Percentiles rank a stretch among this genome's conserved stretches.
Evolutionary conservation across 2,113 vertebrate genomes (phyloP).

Genomic region (Ciconia boyciana): DNA sequence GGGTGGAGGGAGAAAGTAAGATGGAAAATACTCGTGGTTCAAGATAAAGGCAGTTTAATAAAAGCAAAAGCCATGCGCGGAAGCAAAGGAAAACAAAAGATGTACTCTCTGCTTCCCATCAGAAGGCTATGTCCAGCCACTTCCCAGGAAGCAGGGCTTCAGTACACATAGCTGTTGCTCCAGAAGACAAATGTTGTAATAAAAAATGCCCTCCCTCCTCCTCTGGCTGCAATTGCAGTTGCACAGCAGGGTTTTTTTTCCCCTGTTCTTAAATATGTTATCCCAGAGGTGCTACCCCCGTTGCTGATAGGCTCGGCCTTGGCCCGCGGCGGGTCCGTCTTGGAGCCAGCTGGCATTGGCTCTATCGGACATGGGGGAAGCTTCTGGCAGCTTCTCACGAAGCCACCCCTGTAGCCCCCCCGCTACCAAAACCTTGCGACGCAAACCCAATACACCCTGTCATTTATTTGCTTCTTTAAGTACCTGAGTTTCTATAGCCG

Average conservation of each 20-base stretch:
- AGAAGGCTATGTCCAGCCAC: neutral
- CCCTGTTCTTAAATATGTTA: neutral
- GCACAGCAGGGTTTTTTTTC: too few species aligned
- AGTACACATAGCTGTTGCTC: neutral
- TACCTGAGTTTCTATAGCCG: neutral
- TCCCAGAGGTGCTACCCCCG: neutral
- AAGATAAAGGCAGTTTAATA: neutral
- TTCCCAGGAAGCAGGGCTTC: neutral
- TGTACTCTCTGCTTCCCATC: neutral
- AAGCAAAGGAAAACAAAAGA: too few species aligned
- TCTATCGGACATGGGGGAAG: neutral
- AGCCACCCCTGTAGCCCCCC: neutral
- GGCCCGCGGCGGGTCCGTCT: neutral
- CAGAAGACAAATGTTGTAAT: neutral
- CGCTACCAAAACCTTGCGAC: neutral
- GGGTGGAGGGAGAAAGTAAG: neutral
- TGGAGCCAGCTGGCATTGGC: neutral
- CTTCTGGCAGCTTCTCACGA: neutral
- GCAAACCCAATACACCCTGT: neutral
- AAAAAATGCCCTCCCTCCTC: neutral
- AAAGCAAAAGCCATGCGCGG: too few species aligned
- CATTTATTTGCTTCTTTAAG: neutral
- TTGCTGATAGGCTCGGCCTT: neutral
- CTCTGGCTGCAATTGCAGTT: neutral
- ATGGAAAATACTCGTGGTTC: neutral